Base-by-base conservation (phyloP, 1,140 invertebrate species). In the Lordiphosa mommai region DNA sequence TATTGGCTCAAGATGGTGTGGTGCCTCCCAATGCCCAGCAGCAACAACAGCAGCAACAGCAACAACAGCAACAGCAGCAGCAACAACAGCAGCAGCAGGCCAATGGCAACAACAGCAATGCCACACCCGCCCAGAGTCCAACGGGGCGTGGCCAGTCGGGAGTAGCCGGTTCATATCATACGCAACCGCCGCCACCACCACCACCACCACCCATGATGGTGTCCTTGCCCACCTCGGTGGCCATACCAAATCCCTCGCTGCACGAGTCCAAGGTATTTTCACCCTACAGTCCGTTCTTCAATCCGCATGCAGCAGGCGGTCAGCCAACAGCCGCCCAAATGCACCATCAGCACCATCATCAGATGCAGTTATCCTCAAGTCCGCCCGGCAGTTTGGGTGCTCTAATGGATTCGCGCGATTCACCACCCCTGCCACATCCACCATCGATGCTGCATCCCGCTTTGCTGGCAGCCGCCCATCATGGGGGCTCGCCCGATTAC, bases 191-290 rank as follows among this genome's bases (percentile, higher is more conserved):
- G 61, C 96, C 95, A 47, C 94, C 95, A n/a, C n/a, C 23, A 27
- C 23, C 23, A 66, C 86, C 87, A 80, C 87, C 84, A 93, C 95
- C 91, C 67, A 89, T 89, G 88, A 76, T 89, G 77, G 88, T 89
- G 63, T 96, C 96, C 53, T 91, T 97, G 88, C 96, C 96, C 57
- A 97, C 96, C 33, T 96, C 95, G 50, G 97, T 99, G 84, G 97
- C 97, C 87, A 98, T 99, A 90, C 96, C 97, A 47, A 98, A 98
- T 90, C 97, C 97, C 34, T 96, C 96, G 79, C 92, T 99, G 64
- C 96, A 98, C 91, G 96, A 98, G 90, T 97, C 96, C 61, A 96
- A 98, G 90, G 94, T 98, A 71, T 97, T 97, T 89, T 96, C 95
- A 55, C 95, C 95, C 53, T 96, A 96, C 90, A 95, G 94, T 85